Evolutionary conservation across 2,888 invertebrate genomes (phyloP).

Genomic region (Blastobasis adustella): DNA sequence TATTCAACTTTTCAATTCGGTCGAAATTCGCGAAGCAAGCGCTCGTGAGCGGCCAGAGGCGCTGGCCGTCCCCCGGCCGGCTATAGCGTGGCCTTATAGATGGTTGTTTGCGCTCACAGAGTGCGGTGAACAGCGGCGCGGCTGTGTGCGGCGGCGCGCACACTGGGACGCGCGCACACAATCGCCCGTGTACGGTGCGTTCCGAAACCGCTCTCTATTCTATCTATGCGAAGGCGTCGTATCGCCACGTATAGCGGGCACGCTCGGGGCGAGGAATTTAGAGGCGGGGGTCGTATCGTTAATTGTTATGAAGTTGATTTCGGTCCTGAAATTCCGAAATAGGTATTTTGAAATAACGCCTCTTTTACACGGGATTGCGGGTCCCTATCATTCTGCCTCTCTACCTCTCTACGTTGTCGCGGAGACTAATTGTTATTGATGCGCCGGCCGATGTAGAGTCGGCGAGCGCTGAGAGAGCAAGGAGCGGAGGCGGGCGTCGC

Average conservation of each 20-base stretch:
- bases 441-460: not conserved
- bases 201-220: constrained; percentile 76
- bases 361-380: constrained; percentile 50
- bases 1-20: too few species aligned
- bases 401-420: not conserved
- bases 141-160: constrained; percentile 57
- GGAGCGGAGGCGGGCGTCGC: not conserved
- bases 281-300: constrained; percentile 75
- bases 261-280: constrained; percentile 75
- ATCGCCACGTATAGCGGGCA: constrained; percentile 72
- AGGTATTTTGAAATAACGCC: constrained; percentile 71
- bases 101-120: constrained; percentile 76
- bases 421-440: not conserved
- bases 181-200: constrained; percentile 59
- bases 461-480: not conserved
- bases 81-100: constrained; percentile 76
- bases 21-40: too few species aligned
- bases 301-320: constrained; percentile 76
- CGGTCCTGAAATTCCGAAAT: constrained; percentile 74
- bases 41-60: constrained; percentile 34
- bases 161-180: constrained; percentile 26
- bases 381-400: constrained; percentile 22
- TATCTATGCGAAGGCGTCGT: constrained; percentile 75
- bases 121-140: constrained; percentile 73
- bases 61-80: constrained; percentile 65